Evolutionary conservation across 2,113 vertebrate species (phyloP).

Genomic region (Serilophus lunatus): DNA sequence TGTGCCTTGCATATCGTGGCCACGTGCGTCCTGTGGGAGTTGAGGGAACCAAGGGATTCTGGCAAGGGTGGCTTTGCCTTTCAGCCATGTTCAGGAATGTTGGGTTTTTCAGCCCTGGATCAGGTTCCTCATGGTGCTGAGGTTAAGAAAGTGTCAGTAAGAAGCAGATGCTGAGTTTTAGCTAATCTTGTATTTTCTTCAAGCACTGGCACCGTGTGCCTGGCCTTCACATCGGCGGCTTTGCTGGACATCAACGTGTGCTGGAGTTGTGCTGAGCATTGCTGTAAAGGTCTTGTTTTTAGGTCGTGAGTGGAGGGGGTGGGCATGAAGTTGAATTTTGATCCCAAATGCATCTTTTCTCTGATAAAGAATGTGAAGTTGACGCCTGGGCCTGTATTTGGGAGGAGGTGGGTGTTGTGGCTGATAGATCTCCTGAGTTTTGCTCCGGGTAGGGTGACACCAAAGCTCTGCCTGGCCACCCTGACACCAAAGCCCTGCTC

Average conservation of each 20-base stretch:
- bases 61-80: not conserved
- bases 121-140: accelerated
- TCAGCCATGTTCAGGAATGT: accelerated
- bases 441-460: not conserved
- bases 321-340: not conserved
- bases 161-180: accelerated
- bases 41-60: not conserved
- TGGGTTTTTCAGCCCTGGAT: not conserved
- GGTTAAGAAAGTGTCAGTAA: not conserved
- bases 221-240: not conserved
- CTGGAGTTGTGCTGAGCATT: not conserved
- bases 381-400: not conserved
- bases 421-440: not conserved
- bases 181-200: not conserved
- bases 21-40: not conserved
- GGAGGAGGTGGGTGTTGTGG: not conserved
- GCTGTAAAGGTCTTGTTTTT: not conserved
- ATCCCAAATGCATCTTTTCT: not conserved
- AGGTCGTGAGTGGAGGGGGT: not conserved
- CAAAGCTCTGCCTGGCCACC: too few species aligned
- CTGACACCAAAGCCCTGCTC: not conserved
- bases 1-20: accelerated
- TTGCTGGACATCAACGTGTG: not conserved
- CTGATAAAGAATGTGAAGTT: not conserved
- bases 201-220: accelerated